phyloP scores from a whole-genome alignment of 2,113 vertebrate species.

The Ophthalmolycus amberensis region DNA sequence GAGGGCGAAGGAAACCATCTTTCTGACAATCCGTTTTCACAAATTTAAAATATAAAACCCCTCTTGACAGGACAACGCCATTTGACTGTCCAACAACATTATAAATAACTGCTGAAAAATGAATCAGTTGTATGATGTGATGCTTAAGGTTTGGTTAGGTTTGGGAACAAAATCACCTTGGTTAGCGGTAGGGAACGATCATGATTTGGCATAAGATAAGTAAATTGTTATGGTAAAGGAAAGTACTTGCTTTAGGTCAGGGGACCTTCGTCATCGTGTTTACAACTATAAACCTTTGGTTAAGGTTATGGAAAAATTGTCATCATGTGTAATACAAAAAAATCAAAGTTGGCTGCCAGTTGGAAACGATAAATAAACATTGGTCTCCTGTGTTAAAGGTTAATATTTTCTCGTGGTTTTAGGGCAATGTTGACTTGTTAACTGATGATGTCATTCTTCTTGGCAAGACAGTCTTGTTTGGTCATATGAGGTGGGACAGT shows the following conservation, averaged over 20 bases:
- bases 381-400: not conserved
- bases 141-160: not conserved
- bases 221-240: not conserved
- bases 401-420: not conserved
- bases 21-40: conserved; percentile 42
- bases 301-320: not conserved
- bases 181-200: not conserved
- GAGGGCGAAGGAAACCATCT: conserved; percentile 45
- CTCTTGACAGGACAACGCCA: not conserved
- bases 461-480: not conserved
- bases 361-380: not conserved
- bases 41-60: not conserved
- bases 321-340: conserved; percentile 9
- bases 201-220: not conserved
- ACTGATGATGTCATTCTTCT: not conserved
- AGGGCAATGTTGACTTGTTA: not conserved
- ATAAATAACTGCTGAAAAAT: not conserved
- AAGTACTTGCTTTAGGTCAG: not conserved
- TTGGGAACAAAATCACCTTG: not conserved
- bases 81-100: not conserved
- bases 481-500: conserved; percentile 1
- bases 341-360: not conserved
- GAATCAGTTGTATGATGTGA: not conserved
- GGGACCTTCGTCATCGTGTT: not conserved
- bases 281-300: not conserved